These are phyloP conservation scores for Gandaritis pyraliata DNA, from an alignment of 2,888 invertebrate species.

Conservation along the genomic window DNA sequence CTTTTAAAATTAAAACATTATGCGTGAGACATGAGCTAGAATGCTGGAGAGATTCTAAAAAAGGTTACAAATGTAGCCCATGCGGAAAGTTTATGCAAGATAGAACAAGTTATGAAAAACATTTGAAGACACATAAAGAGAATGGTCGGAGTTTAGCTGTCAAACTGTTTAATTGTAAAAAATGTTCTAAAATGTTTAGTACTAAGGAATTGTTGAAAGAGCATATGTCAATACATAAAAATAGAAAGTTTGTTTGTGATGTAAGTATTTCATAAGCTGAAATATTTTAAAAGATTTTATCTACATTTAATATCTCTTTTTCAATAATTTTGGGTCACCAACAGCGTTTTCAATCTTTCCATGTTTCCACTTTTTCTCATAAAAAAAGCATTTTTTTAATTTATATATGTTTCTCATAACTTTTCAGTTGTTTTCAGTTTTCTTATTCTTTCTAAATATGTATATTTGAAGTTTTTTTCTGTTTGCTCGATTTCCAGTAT, in stretches of 20 bases:
- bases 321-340: no score
- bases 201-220: constrained; percentile 56
- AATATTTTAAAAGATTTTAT: no score
- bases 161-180: constrained; percentile 64
- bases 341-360: no score
- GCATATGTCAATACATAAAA: constrained; percentile 57
- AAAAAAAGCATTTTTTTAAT: no score
- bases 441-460: no score
- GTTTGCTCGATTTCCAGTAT: no score
- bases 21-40: constrained; percentile 64
- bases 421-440: no score
- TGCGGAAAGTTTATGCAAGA: constrained; percentile 65
- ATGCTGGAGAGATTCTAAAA: constrained; percentile 67
- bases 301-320: no score
- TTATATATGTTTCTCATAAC: no score
- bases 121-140: constrained; percentile 66
- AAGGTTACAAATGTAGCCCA: constrained; percentile 68
- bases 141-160: constrained; percentile 20
- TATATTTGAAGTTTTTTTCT: no score
- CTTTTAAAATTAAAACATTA: constrained; percentile 59
- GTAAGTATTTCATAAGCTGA: constrained; percentile 50
- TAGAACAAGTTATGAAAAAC: constrained; percentile 62
- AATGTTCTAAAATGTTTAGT: constrained; percentile 60
- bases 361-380: no score
- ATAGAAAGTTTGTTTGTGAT: constrained; percentile 70